Percentiles rank a stretch among this genome's conserved stretches.
Conservation (phyloP, 2,888 invertebrate genomes). For the Lepeophtheirus nordmannii region DNA sequence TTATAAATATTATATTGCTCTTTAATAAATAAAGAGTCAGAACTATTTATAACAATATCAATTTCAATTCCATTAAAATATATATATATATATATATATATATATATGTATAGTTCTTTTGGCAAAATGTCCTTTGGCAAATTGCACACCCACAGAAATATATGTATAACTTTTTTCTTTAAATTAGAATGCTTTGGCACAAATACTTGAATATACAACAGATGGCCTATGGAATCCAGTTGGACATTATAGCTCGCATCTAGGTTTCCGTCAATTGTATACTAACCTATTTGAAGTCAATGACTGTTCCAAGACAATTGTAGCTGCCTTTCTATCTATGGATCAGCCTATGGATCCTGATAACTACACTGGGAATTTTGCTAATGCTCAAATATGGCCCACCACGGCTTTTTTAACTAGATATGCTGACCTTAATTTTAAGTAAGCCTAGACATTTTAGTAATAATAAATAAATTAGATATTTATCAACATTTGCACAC, state of each 20-base stretch:
- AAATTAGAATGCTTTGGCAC: no score
- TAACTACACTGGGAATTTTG: neutral
- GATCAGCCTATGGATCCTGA: neutral
- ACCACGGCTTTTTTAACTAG: neutral
- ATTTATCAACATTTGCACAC: no score
- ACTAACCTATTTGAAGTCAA: neutral
- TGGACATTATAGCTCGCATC: neutral
- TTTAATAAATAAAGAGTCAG: no score
- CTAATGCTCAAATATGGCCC: conserved; percentile 1
- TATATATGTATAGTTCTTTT: no score
- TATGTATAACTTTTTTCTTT: no score
- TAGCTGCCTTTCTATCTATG: neutral
- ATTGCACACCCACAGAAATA: no score
- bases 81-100: no score
- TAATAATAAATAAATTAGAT: no score
- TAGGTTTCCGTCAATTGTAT: neutral
- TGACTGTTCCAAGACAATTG: neutral
- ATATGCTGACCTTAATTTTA: neutral
- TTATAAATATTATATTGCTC: no score
- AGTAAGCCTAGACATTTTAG: neutral
- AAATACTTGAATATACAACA: neutral
- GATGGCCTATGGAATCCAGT: neutral
- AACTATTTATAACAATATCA: no score
- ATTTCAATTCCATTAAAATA: no score
- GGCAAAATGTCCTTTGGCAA: no score